phyloP scores from a whole-genome alignment of 2,113 vertebrate genomes.

The Lates calcarifer region DNA sequence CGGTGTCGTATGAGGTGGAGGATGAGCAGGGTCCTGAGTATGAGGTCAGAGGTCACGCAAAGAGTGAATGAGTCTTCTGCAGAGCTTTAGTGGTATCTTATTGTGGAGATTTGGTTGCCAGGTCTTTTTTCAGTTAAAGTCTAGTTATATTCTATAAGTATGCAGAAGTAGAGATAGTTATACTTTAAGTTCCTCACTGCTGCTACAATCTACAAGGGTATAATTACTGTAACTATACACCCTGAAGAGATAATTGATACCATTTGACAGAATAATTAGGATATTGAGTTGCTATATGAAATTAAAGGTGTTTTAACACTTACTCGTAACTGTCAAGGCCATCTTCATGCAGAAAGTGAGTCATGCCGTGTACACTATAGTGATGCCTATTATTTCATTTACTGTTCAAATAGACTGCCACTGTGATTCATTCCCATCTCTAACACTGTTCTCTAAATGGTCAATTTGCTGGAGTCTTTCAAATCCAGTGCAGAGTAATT shows the following conservation, averaged over 20 bases:
- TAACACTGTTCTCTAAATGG: conserved; percentile 55
- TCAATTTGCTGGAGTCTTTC: conserved; percentile 61
- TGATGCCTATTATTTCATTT: conserved; percentile 67
- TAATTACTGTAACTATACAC: conserved; percentile 18
- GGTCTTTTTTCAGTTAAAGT: background rate
- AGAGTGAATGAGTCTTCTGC: background rate
- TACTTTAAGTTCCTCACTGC: background rate
- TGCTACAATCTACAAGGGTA: background rate
- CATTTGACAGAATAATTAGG: conserved; percentile 43
- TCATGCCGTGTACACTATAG: conserved; percentile 28
- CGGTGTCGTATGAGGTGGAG: conserved; percentile 92
- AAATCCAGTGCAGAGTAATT: conserved; percentile 44
- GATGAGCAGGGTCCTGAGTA: conserved; percentile 90
- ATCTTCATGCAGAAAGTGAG: conserved; percentile 54
- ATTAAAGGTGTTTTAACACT: conserved; percentile 29
- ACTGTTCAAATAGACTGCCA: conserved; percentile 51
- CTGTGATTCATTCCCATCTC: conserved; percentile 60
- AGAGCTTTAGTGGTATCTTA: background rate
- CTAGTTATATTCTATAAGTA: background rate
- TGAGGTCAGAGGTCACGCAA: conserved; percentile 82
- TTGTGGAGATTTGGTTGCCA: background rate
- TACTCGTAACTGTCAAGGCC: conserved; percentile 39
- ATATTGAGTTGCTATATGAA: conserved; percentile 46
- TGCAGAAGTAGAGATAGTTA: background rate
- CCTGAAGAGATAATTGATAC: conserved; percentile 16